Evolutionary conservation across 2,797 vertebrate genomes (phyloP), one percentile per base, ranked within the genome.

Genomic region (Micropoecilia bifurca): DNA sequence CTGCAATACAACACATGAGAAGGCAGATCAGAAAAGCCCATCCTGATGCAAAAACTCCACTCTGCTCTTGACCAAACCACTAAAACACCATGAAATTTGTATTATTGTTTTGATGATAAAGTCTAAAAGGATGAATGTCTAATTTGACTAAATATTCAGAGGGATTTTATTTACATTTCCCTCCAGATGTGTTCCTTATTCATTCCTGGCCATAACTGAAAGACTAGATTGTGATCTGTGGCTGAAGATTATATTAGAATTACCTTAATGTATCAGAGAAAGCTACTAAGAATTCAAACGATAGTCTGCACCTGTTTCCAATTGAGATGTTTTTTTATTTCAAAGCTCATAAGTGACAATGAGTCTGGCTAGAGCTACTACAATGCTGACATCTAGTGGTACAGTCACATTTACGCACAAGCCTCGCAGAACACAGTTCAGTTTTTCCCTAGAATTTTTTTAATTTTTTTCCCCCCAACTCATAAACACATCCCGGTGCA

Each of bases 311-410:
- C 63, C 53, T 2, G 10, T 25, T 72, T 80, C 36, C 18, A 30
- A 14, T 50, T 57, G 4, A 25, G 5, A 6, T 57, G 14, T 68
- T 46, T 16, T 57, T 53, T 41, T n/a, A 63, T 16, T 71, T 61
- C 55, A 4, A 53, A 72, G 3, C 53, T 47, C 13, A 75, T 39
- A 18, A 3, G 12, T n/a, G 10, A 77, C 36, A 50, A 66, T 55
- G 39, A 3, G 53, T 39, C 10, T 6, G 36, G 69, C 61, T 53
- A 68, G 86, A 78, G 25, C 50, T 74, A 87, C 77, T 78, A 78
- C 93, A 92, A 91, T 87, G 81, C 93, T 94, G 95, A 91, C 95
- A 94, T 94, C 95, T 95, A 92, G 95, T 95, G 95, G 93, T 77
- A 12, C 3, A 39, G 13, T 72, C 63, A 33, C 71, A 77, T 77